Conservation (phyloP, 2,888 invertebrate genomes). For the Agriotes lineatus region DNA sequence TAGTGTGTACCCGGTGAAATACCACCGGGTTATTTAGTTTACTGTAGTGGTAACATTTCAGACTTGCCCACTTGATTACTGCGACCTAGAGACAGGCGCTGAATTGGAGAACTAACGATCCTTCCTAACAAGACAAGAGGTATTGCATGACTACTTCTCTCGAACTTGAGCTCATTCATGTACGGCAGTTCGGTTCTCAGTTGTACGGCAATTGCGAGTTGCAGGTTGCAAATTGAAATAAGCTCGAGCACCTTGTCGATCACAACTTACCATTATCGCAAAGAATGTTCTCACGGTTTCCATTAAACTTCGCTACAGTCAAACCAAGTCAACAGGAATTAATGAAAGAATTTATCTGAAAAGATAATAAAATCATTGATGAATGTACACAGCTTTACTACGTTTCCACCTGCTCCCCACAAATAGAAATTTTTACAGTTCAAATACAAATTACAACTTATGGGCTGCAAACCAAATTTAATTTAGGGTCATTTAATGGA, state of each 20-base stretch:
- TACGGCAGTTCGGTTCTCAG: neutral
- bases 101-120: slow-evolving; percentile 20
- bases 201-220: no score
- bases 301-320: no score
- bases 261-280: no score
- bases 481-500: slow-evolving; percentile 33
- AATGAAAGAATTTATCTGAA: no score
- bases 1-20: slow-evolving; percentile 10
- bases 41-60: slow-evolving; percentile 19
- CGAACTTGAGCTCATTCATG: neutral
- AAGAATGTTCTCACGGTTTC: no score
- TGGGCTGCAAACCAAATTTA: slow-evolving; percentile 26
- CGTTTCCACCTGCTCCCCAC: slow-evolving; percentile 15
- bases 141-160: neutral
- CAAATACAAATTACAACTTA: slow-evolving; percentile 20
- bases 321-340: no score
- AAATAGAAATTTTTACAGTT: slow-evolving; percentile 14
- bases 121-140: slow-evolving; percentile 14
- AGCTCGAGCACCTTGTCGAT: no score
- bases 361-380: no score
- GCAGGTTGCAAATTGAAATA: no score
- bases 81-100: slow-evolving; percentile 18
- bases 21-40: slow-evolving; percentile 17
- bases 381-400: no score
- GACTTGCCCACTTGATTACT: slow-evolving; percentile 19